Percentiles rank a stretch among this genome's conserved stretches.
These are phyloP conservation scores for Tridacna crocea DNA, from an alignment of 2,888 invertebrate genomes.

Conservation along the genomic window DNA sequence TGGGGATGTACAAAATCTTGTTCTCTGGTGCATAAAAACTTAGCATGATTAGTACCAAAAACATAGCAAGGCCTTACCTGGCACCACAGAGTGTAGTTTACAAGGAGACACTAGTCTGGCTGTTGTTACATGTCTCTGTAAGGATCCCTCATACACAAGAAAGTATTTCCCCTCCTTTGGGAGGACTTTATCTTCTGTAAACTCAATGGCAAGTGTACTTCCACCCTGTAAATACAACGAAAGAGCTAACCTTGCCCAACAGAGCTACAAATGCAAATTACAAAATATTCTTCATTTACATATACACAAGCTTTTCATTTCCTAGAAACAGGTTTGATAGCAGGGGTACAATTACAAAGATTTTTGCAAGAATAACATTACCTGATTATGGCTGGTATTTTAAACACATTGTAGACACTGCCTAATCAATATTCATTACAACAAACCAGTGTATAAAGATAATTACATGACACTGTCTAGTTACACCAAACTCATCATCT, in stretches of 20 bases:
- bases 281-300: neutral
- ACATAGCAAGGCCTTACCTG: conserved; percentile 50
- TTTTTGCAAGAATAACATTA: neutral
- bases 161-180: conserved; percentile 60
- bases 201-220: conserved; percentile 59
- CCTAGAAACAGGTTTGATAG: too few relatives aligned
- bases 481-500: too few relatives aligned
- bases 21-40: neutral
- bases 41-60: neutral
- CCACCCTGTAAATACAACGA: conserved; percentile 50
- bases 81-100: conserved; percentile 69
- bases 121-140: conserved; percentile 70
- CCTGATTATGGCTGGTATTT: too few relatives aligned
- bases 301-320: neutral
- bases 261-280: neutral
- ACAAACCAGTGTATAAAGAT: too few relatives aligned
- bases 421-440: too few relatives aligned
- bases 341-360: neutral
- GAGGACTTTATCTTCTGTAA: conserved; percentile 56
- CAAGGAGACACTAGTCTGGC: conserved; percentile 60
- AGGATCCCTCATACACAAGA: conserved; percentile 70
- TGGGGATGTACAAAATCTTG: neutral
- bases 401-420: too few relatives aligned
- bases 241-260: neutral
- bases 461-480: too few relatives aligned